A percentile compares a stretch with the other conserved stretches of the same genome.
Conservation (phyloP, 1,140 invertebrate genomes). For the Drosophila guanche region DNA sequence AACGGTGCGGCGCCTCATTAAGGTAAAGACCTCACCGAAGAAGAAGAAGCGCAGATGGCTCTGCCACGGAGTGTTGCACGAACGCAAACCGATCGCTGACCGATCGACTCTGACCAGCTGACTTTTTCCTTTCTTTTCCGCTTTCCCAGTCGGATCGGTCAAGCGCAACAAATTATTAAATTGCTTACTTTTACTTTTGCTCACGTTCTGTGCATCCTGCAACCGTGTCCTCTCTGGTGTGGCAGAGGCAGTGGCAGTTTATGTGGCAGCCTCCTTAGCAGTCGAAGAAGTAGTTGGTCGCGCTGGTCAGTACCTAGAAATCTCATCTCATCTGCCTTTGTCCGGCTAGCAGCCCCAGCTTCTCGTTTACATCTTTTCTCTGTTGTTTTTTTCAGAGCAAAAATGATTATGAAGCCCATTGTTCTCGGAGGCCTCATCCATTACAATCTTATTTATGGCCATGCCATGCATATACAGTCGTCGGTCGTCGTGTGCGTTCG, state of each 20-base stretch:
- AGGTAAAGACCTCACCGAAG: constrained; percentile 24
- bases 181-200: constrained; percentile 75
- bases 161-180: constrained; percentile 70
- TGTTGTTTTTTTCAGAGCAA: constrained; percentile 37
- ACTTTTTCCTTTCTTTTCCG: constrained; percentile 55
- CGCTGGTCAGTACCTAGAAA: constrained; percentile 52
- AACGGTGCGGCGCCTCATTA: constrained; percentile 63
- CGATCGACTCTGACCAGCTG: constrained; percentile 62
- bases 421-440: constrained; percentile 50
- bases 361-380: constrained; percentile 57
- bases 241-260: constrained; percentile 13
- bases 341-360: constrained; percentile 11
- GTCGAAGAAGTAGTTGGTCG: constrained; percentile 20
- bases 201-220: constrained; percentile 4
- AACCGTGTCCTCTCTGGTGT: constrained; percentile 6
- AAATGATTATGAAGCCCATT: constrained; percentile 68
- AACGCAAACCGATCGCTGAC: not conserved
- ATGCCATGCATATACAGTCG: constrained; percentile 22
- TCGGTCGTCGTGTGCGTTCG: constrained; percentile 40
- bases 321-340: constrained; percentile 55
- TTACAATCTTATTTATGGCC: constrained; percentile 76
- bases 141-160: constrained; percentile 42
- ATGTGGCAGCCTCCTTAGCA: constrained; percentile 28
- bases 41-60: constrained; percentile 27
- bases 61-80: not conserved